Evolutionary conservation across 2,797 vertebrate genomes (phyloP).

Genomic region (Takifugu ocellatus): DNA sequence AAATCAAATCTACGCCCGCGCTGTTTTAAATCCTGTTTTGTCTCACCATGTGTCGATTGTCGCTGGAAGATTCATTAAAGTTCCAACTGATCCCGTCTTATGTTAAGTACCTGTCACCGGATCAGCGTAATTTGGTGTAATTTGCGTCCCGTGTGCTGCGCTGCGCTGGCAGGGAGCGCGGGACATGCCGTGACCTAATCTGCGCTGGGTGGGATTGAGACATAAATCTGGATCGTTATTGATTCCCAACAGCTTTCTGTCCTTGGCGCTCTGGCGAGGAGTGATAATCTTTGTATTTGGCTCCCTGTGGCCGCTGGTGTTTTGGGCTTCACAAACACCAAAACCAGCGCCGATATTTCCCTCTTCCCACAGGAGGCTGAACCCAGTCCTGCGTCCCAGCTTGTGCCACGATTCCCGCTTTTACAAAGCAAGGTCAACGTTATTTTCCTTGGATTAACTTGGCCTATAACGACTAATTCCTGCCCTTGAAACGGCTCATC

Average conservation of each 20-base stretch:
- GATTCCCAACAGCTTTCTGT: constrained; percentile 50
- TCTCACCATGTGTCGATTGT: constrained; percentile 15
- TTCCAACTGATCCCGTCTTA: constrained; percentile 45
- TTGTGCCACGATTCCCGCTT: neutral
- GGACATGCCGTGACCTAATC: constrained; percentile 45
- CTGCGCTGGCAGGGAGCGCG: neutral
- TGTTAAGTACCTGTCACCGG: constrained; percentile 41
- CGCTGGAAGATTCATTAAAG: constrained; percentile 33
- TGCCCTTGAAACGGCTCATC: no score
- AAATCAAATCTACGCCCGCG: neutral
- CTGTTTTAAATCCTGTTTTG: constrained; percentile 20
- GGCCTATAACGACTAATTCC: neutral
- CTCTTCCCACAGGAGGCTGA: no score
- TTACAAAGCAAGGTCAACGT: neutral
- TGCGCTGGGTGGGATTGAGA: constrained; percentile 51
- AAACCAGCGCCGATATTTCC: neutral
- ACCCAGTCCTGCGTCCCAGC: no score
- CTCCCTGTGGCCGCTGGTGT: constrained; percentile 32
- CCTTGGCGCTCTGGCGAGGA: constrained; percentile 31
- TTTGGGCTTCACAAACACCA: constrained; percentile 17
- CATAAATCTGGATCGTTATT: constrained; percentile 57
- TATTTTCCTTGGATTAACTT: neutral
- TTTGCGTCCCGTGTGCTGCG: constrained; percentile 32
- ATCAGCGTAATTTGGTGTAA: constrained; percentile 35
- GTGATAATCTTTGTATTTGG: constrained; percentile 63